These are phyloP conservation scores for Cistogaster globosa DNA, from an alignment of 2,888 invertebrate genomes.

Conservation along the genomic window DNA sequence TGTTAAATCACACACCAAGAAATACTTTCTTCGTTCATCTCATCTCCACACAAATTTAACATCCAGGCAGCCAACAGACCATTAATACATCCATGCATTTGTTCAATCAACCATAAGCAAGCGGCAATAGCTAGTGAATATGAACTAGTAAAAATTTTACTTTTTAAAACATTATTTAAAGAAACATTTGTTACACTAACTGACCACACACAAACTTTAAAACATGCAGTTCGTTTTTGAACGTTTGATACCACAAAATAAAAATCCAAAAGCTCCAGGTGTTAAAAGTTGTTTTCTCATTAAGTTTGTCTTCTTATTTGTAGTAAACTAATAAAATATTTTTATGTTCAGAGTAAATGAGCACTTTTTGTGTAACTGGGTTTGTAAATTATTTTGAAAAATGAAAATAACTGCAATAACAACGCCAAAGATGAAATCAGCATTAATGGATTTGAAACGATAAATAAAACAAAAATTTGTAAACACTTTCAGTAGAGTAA, in stretches of 20 bases:
- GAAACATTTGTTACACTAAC: conserved; percentile 62
- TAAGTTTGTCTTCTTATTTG: conserved; percentile 12
- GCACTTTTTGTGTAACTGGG: conserved; percentile 41
- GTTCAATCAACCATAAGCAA: conserved; percentile 1
- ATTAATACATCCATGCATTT: not conserved
- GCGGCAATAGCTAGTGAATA: conserved; percentile 4
- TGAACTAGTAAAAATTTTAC: conserved; percentile 28
- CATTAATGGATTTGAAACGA: not conserved
- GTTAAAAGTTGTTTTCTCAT: conserved; percentile 50
- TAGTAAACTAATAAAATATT: conserved; percentile 52
- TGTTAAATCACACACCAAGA: conserved; percentile 47
- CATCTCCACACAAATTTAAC: conserved; percentile 32
- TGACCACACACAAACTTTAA: conserved; percentile 40
- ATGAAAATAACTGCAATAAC: conserved; percentile 19
- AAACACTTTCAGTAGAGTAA: too few relatives aligned
- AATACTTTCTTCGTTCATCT: conserved; percentile 23
- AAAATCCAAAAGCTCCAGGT: conserved; percentile 28
- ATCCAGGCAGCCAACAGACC: not conserved
- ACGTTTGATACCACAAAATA: conserved; percentile 3
- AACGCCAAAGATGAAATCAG: conserved; percentile 14
- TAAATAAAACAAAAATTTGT: not conserved
- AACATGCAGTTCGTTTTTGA: conserved; percentile 2
- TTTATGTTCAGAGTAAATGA: conserved; percentile 15
- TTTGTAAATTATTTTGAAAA: conserved; percentile 52
- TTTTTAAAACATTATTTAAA: conserved; percentile 50